Conservation (phyloP, 2,888 invertebrate genomes). For the Marronus borbonicus region DNA sequence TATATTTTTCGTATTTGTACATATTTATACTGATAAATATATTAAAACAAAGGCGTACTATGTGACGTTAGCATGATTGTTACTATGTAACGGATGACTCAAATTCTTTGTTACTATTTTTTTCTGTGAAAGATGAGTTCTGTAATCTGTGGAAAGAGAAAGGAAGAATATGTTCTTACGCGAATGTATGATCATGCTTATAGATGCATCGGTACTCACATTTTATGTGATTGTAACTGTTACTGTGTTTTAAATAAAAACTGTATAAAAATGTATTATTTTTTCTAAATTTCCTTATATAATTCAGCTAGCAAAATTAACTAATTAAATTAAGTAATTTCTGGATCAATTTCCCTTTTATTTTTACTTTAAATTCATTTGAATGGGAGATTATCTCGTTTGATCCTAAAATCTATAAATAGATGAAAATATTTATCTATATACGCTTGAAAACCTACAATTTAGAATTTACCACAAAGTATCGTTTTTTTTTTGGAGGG, state of each 20-base stretch:
- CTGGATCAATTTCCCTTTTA: no score
- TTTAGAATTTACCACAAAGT: no score
- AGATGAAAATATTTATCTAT: no score
- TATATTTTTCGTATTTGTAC: conserved; percentile 22
- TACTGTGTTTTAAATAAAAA: conserved; percentile 42
- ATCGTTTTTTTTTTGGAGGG: no score
- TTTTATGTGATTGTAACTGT: conserved; percentile 33
- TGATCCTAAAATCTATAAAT: no score
- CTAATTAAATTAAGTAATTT: no score
- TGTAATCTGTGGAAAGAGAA: conserved; percentile 18
- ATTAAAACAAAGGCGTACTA: conserved; percentile 53
- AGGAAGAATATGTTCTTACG: conserved; percentile 48
- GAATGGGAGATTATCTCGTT: no score
- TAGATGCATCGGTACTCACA: conserved; percentile 60
- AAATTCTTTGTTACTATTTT: conserved; percentile 40
- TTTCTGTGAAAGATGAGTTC: conserved; percentile 48
- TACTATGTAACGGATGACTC: conserved; percentile 54
- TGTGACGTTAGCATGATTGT: conserved; percentile 62
- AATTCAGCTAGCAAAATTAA: no score
- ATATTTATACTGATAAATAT: conserved; percentile 48
- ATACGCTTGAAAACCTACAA: no score
- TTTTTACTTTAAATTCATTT: no score
- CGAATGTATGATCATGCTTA: conserved; percentile 62
- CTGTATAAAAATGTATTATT: conserved; percentile 12
- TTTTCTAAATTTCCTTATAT: neutral